phyloP scores from a whole-genome alignment of 2,113 vertebrate species.

The Pavo muticus region DNA sequence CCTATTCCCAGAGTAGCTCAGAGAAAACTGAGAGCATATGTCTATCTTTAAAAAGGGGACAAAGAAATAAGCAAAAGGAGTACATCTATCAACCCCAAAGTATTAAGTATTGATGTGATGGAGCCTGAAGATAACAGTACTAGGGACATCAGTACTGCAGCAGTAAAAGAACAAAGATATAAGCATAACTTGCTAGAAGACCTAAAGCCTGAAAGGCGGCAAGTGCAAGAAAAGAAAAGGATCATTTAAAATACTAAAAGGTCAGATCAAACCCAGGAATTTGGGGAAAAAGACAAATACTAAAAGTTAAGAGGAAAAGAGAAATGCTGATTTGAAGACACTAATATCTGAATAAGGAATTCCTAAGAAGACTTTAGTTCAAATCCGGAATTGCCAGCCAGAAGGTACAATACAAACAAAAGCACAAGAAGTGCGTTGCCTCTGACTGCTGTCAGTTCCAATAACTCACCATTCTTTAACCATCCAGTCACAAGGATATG shows the following conservation, averaged over 20 bases:
- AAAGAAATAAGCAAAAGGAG: background rate
- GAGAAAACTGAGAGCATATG: background rate
- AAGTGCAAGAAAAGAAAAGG: background rate
- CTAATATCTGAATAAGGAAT: background rate
- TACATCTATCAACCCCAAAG: background rate
- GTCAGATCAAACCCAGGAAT: background rate
- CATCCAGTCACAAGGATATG: background rate
- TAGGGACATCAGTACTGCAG: background rate
- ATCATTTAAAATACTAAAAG: background rate
- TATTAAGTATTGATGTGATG: background rate
- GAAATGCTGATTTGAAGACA: background rate
- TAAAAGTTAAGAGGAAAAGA: background rate
- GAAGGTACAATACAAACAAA: background rate
- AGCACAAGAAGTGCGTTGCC: background rate
- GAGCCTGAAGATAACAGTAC: background rate
- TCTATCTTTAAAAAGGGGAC: background rate
- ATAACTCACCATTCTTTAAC: background rate
- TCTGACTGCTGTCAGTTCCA: background rate
- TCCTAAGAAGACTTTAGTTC: background rate
- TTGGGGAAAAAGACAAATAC: background rate
- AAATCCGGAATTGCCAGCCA: background rate
- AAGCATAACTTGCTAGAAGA: background rate
- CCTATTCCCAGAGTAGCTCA: background rate
- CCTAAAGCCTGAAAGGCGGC: background rate
- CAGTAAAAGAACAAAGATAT: background rate